Evolutionary conservation across 2,888 invertebrate species (phyloP).

Genomic region (Mythimna impura): DNA sequence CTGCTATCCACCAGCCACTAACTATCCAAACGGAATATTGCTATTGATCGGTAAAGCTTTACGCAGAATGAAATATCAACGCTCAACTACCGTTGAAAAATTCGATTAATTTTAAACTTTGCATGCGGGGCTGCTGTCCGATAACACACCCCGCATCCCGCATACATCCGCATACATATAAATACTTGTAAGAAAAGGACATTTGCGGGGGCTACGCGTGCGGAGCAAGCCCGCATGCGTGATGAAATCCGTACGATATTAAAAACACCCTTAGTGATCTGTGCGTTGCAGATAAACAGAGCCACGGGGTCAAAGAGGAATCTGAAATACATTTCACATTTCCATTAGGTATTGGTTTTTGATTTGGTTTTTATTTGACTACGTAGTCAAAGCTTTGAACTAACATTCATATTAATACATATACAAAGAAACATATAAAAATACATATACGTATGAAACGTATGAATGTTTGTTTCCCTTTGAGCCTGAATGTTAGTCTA

Average conservation of each 20-base stretch:
- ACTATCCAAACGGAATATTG: not conserved
- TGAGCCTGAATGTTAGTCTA: not conserved
- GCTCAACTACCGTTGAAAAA: not conserved
- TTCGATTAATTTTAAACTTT: not conserved
- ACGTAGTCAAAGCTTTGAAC: not conserved
- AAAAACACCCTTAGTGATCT: not conserved
- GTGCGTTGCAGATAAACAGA: not conserved
- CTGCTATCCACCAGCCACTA: not conserved
- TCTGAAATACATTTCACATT: not conserved
- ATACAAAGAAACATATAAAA: no score
- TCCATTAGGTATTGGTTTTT: not conserved
- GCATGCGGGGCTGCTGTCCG: not conserved
- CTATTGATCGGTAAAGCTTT: not conserved
- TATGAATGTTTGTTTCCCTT: not conserved
- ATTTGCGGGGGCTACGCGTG: no score
- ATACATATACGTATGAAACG: no score
- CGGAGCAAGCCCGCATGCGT: no score
- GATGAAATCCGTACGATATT: no score
- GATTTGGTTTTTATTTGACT: no score
- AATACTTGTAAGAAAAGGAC: no score
- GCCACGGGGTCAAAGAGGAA: not conserved
- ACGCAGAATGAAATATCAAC: conserved; percentile 13
- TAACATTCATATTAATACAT: no score
- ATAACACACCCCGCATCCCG: no score
- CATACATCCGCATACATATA: no score